These are phyloP conservation scores for Plagodis pulveraria DNA, from an alignment of 2,888 invertebrate genomes.

Conservation along the genomic window DNA sequence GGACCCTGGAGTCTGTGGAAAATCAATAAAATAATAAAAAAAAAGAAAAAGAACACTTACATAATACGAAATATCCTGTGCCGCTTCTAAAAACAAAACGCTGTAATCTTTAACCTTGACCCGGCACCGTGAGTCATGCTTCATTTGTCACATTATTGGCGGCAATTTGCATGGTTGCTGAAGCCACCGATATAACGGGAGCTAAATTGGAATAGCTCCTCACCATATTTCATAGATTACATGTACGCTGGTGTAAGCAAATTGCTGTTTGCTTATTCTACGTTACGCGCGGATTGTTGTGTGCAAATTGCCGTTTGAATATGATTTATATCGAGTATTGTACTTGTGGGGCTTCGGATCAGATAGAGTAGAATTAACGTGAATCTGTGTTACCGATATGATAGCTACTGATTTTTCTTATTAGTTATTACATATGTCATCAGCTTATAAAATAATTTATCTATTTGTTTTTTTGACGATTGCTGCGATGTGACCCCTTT, in stretches of 20 bases:
- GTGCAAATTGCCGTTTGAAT: slow-evolving; percentile 16
- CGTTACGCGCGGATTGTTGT: not conserved
- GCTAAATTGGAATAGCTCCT: slow-evolving; percentile 54
- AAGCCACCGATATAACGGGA: slow-evolving; percentile 60
- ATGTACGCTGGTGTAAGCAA: slow-evolving; percentile 18
- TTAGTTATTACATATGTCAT: too few relatives aligned
- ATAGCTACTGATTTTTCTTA: too few relatives aligned
- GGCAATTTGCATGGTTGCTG: slow-evolving; percentile 64
- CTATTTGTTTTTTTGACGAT: too few relatives aligned
- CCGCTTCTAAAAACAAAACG: not conserved
- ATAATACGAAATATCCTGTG: too few relatives aligned
- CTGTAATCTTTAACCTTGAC: slow-evolving; percentile 27
- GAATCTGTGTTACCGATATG: not conserved
- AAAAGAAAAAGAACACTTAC: too few relatives aligned
- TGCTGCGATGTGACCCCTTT: too few relatives aligned
- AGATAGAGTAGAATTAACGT: too few relatives aligned
- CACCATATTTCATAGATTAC: slow-evolving; percentile 45
- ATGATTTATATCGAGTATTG: slow-evolving; percentile 17
- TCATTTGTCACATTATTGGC: slow-evolving; percentile 64
- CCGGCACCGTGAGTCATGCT: slow-evolving; percentile 51
- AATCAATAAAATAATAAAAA: too few relatives aligned
- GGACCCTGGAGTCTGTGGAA: too few relatives aligned
- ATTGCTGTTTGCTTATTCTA: slow-evolving; percentile 16
- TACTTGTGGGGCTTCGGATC: slow-evolving; percentile 1
- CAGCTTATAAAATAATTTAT: too few relatives aligned